Base-by-base conservation (phyloP, 2,113 vertebrate species). In the Scalopus aquaticus region DNA sequence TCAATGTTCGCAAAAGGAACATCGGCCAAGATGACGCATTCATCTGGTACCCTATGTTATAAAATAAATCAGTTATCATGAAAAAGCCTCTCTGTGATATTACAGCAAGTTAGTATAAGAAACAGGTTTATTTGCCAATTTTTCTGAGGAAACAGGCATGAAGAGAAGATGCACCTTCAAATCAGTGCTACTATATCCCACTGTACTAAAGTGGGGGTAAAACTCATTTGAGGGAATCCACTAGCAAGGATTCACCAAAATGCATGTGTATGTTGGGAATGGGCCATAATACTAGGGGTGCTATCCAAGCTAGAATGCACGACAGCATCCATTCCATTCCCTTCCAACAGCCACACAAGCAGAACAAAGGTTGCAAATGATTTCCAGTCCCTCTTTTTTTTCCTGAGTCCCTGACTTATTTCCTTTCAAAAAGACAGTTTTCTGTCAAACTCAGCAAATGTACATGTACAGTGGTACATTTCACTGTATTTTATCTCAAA, bases 1-100 rank as follows among this genome's bases (percentile, higher is more conserved):
- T 99, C 92, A 99, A 97, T 62, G 99, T 99, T 97, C 98, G 98
- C 91, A 99, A 91, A 20, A 99, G 98, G 96, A 99, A 99, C 99
- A 99, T 99, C 67, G 99, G 99, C 99, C 99, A 99, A 9, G 99
- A 99, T 1, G 99, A 99, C 1, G 99, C 98, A 87, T 99, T 99
- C 99, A 99, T 99, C 94, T 99, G 98, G 97, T 99, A 99, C 3
- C 99, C 99, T 99, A 78, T 96, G 91, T 76, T 95, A 96, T 72
- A 91, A 93, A 97, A 96, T 96, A 95, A 90, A 96, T 90, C 35
- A 96, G 32, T 26, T 46, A 79, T 35, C 39, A 96, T 83, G 81
- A 69, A 95, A 96, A 70, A 80, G 9, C 9, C 51, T 77, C 28
- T 22, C 51, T 95, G 54, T 74, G 67, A 49, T 85, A 90, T 58